phyloP scores from a whole-genome alignment of 2,888 invertebrate species.

The Pegoplata infirma region DNA sequence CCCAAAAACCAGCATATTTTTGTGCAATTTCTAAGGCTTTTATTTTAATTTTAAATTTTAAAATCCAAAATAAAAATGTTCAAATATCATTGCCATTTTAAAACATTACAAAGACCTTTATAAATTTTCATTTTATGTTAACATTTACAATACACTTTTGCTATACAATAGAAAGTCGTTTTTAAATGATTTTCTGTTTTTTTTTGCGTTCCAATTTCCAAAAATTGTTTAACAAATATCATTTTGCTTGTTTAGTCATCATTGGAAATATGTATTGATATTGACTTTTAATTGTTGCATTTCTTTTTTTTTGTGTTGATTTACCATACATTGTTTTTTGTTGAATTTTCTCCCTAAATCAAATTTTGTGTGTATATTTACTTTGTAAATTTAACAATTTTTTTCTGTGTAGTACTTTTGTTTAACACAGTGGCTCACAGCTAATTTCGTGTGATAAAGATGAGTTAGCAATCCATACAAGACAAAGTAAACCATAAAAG shows the following conservation, averaged over 20 bases:
- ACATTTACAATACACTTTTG: not conserved
- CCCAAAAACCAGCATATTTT: no score
- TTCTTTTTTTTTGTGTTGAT: constrained; percentile 26
- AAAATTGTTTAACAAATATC: not conserved
- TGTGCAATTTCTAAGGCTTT: no score
- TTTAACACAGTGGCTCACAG: no score
- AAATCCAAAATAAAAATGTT: no score
- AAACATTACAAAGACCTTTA: no score
- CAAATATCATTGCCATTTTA: not conserved
- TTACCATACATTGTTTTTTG: not conserved
- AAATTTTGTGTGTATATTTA: constrained; percentile 37
- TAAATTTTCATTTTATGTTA: not conserved
- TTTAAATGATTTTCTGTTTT: not conserved
- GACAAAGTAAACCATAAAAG: no score
- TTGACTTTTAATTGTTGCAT: constrained; percentile 49
- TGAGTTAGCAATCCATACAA: no score
- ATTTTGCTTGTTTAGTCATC: constrained; percentile 41
- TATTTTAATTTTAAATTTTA: no score
- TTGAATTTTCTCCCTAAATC: constrained; percentile 26
- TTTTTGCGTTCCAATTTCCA: constrained; percentile 1
- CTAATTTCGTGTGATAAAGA: no score
- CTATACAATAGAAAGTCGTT: not conserved
- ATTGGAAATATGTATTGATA: constrained; percentile 33
- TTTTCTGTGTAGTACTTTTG: not conserved
- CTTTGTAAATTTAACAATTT: constrained; percentile 40